phyloP scores from a whole-genome alignment of 2,797 vertebrate species.

The Leptoclinus maculatus region DNA sequence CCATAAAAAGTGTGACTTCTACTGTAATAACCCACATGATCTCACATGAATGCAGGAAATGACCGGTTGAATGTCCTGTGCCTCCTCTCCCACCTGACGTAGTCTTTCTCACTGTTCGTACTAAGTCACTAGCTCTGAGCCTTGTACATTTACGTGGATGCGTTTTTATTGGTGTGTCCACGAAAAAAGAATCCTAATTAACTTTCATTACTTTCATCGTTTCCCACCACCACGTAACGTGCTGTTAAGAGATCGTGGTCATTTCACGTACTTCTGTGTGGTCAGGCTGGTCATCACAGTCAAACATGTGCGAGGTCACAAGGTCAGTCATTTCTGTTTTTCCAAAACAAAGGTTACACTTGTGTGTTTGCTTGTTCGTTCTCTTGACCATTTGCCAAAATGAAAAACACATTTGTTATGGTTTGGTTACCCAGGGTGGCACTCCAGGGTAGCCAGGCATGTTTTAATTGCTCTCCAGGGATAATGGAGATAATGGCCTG shows the following conservation, averaged over 20 bases:
- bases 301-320: neutral
- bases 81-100: neutral
- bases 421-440: slow-evolving; percentile 14
- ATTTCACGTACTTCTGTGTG: neutral
- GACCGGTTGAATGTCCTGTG: neutral
- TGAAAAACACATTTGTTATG: slow-evolving; percentile 58
- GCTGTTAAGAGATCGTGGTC: neutral
- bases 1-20: neutral
- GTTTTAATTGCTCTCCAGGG: slow-evolving; percentile 67
- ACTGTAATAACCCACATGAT: neutral
- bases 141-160: neutral
- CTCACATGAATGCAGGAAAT: too few relatives aligned
- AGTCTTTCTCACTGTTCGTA: neutral
- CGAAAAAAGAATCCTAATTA: neutral
- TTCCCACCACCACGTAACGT: neutral
- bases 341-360: neutral
- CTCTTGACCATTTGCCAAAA: slow-evolving; percentile 32
- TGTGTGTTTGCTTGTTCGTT: slow-evolving; percentile 13
- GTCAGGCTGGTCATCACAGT: neutral
- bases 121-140: neutral
- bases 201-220: neutral
- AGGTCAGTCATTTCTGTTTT: neutral
- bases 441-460: slow-evolving; percentile 4
- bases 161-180: neutral
- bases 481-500: slow-evolving; percentile 67